Base-by-base conservation (phyloP, 1,140 invertebrate genomes). In the Euborellia annulipes region DNA sequence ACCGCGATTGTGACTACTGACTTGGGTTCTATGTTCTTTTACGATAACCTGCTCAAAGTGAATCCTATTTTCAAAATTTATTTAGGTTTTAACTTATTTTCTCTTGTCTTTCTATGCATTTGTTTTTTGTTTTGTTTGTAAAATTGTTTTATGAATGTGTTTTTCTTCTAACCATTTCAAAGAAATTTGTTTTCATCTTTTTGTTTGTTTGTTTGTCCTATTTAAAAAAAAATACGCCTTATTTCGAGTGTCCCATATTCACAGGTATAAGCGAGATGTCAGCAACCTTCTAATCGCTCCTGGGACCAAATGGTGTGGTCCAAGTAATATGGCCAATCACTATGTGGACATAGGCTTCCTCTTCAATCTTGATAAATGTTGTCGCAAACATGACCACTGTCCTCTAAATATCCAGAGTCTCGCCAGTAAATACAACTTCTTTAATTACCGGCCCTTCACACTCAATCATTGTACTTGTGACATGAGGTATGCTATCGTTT, bases 401-500 rank as follows among this genome's bases (percentile, higher is more conserved):
- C 64, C 75, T 58, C 43, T 66, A 48, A 75, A 74, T 54, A 85
- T 91, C 50, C 70, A 72, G 21, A 72, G 71, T 13, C 75, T 88
- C 57, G 70, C 70, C 14, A 70, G 68, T 45, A 71, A 70, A 54
- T 87, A 75, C 61, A 74, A 76, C 48, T 67, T 79, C 47, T 82
- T 83, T 71, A 91, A 91, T 69, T 76, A 71, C 58, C 71, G 78
- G 41, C 79, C 84, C 27, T 84, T 82, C 64, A 89, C 85, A 6
- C 63, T 90, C n/a, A 85, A 81, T 45, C 82, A 88, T 58, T 92
- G 87, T 63, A 68, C 66, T 41, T 91, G 88, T 62, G 88, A 92
- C 67, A 71, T 73, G 62, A 85, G 79, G 84, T 87, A 69, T 66
- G 67, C n/a, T 27, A 27, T 27, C 11, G 23, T 27, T 27, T 27